Base-by-base conservation (phyloP, 2,797 vertebrate species). In the Triplophysa yarkandensis region DNA sequence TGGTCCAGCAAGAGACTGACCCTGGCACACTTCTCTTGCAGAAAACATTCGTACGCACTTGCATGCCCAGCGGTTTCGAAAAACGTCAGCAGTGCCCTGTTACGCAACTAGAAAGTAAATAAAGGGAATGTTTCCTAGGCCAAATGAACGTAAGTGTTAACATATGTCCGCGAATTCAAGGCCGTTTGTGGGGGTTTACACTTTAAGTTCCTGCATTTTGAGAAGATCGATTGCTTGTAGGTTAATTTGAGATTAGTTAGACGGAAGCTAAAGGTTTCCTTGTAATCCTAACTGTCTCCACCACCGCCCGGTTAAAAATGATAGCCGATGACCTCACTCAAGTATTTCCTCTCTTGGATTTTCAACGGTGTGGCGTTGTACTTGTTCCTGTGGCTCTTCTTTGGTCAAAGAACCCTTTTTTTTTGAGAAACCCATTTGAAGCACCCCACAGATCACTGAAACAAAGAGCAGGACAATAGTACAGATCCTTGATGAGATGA, bases 321-420 rank as follows among this genome's bases (percentile, higher is more conserved):
- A 74, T 55, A 62, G 71, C 63, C 36, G 41, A 74, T 74, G 69
- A 71, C 69, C 55, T 55, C 77, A 57, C 48, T 63, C 14, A 39
- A 68, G 44, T 16, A 55, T 74, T 74, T 77, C 55, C 65, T 32
- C 66, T 70, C 63, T 75, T 76, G 82, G 79, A 81, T 84, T 84
- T 90, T 86, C 68, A 88, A 83, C 83, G 85, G 83, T 71, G 71
- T 30, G 71, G 71, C 84, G 82, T 87, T 79, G 80, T 68, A 58
- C 82, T 74, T 77, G 82, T 86, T 88, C 86, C 86, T 89, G 85
- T 90, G 86, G 81, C 83, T 85, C 80, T 85, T 77, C 74, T 65
- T 54, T 83, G 84, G 80, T 88, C 79, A 82, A 82, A 81, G 83
- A 88, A 88, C 80, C 71, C 16, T 16, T 85, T 87, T 87, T 87